phyloP scores from a whole-genome alignment of 2,113 vertebrate species.

The Chrysemys picta region DNA sequence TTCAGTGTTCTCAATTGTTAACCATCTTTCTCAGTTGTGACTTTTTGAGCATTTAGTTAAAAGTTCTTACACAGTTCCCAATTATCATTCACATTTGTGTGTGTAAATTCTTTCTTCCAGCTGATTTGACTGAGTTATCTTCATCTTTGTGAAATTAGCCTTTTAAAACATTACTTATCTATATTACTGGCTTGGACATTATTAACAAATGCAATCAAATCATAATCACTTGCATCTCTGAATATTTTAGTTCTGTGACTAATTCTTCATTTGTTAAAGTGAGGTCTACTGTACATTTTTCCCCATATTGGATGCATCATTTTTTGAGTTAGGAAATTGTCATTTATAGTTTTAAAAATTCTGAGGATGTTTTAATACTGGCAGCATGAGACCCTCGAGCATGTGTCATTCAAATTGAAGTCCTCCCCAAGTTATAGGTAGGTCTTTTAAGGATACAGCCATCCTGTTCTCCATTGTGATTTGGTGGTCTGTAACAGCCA shows the following conservation, averaged over 20 bases:
- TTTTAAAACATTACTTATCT: neutral
- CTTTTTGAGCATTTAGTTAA: neutral
- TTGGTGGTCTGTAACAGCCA: too few relatives aligned
- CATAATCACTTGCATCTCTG: neutral
- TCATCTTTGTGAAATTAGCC: too few relatives aligned
- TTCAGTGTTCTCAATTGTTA: too few relatives aligned
- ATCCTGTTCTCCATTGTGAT: too few relatives aligned
- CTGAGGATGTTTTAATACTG: neutral
- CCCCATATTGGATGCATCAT: neutral
- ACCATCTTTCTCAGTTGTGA: neutral
- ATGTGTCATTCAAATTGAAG: too few relatives aligned
- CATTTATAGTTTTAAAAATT: neutral
- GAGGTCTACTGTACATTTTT: neutral
- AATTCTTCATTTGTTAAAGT: neutral
- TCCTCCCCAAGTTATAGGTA: too few relatives aligned
- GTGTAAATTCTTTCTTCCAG: rapidly evolving
- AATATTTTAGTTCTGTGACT: neutral
- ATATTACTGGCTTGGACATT: neutral
- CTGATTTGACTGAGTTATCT: neutral
- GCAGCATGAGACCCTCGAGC: too few relatives aligned
- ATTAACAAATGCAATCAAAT: neutral
- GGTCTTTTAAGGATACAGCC: too few relatives aligned
- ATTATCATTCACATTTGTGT: neutral
- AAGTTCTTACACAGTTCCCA: neutral
- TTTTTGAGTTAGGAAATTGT: neutral